Evolutionary conservation across 2,888 invertebrate species (phyloP).

Genomic region (Mactromeris polynyma): DNA sequence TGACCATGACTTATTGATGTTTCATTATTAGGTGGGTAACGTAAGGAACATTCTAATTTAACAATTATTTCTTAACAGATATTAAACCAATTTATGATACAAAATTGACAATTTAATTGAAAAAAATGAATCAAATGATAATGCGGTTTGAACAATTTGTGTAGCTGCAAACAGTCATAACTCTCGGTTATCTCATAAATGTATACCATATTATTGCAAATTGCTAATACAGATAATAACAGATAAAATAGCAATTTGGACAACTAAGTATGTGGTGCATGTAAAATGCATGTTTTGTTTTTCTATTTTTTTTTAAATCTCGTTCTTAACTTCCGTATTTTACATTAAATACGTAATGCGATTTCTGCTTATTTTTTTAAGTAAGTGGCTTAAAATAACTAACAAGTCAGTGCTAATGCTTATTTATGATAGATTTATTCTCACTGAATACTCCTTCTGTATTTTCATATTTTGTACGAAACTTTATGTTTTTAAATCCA

Average conservation of each 20-base stretch:
- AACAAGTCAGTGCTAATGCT: not conserved
- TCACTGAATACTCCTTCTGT: not conserved
- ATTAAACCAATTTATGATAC: not conserved
- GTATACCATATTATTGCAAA: not conserved
- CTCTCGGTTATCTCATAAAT: too few relatives aligned
- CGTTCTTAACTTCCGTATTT: not conserved
- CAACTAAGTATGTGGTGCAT: not conserved
- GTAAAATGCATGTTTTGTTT: conserved; percentile 17
- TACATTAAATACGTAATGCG: not conserved
- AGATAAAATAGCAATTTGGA: not conserved
- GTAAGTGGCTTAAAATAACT: too few relatives aligned
- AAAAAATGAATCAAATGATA: not conserved
- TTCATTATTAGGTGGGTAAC: not conserved
- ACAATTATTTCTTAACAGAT: not conserved
- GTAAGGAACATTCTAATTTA: not conserved
- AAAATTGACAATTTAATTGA: not conserved
- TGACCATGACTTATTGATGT: not conserved
- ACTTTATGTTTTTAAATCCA: not conserved
- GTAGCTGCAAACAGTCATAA: too few relatives aligned
- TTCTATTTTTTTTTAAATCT: not conserved
- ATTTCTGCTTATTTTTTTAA: not conserved
- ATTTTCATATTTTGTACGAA: not conserved
- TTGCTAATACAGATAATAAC: not conserved
- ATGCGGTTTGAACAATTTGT: too few relatives aligned
- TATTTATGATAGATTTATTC: not conserved